Evolutionary conservation across 2,888 invertebrate genomes (phyloP).

Genomic region (Piscicola geometra): DNA sequence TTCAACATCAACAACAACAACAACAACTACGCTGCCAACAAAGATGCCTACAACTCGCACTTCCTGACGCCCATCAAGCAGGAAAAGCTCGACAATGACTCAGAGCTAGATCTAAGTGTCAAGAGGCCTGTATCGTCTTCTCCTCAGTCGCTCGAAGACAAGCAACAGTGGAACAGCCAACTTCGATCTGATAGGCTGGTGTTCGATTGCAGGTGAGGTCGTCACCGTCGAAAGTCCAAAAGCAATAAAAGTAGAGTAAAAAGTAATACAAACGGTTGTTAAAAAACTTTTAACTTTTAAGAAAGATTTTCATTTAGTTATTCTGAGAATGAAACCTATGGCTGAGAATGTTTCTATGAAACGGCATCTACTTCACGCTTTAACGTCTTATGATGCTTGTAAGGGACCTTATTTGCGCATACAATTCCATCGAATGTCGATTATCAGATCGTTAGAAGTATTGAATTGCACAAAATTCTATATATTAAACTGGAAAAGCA

Average conservation of each 20-base stretch:
- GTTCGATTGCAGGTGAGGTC: slow-evolving; percentile 28
- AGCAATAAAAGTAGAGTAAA: too few relatives aligned
- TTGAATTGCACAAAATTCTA: too few relatives aligned
- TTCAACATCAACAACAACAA: slow-evolving; percentile 23
- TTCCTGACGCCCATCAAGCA: background rate
- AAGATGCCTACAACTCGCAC: background rate
- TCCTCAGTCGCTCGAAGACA: background rate
- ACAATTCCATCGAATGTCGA: too few relatives aligned
- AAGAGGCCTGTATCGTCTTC: slow-evolving; percentile 11
- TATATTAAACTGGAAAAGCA: too few relatives aligned
- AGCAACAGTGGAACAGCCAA: slow-evolving; percentile 10
- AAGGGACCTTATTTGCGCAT: too few relatives aligned
- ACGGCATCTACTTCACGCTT: too few relatives aligned
- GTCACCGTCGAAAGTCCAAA: background rate
- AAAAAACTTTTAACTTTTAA: background rate
- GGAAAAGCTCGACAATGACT: background rate
- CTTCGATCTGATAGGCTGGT: slow-evolving; percentile 18
- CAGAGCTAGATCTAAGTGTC: slow-evolving; percentile 27
- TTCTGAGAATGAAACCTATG: too few relatives aligned
- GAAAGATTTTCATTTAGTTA: background rate
- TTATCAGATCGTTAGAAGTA: too few relatives aligned
- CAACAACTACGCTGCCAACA: background rate
- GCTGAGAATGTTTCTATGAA: too few relatives aligned
- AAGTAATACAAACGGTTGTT: background rate
- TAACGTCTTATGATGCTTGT: too few relatives aligned